Percentiles rank a stretch among this genome's conserved stretches.
Conservation (phyloP, 2,797 vertebrate genomes). For the Ciconia nigra region DNA sequence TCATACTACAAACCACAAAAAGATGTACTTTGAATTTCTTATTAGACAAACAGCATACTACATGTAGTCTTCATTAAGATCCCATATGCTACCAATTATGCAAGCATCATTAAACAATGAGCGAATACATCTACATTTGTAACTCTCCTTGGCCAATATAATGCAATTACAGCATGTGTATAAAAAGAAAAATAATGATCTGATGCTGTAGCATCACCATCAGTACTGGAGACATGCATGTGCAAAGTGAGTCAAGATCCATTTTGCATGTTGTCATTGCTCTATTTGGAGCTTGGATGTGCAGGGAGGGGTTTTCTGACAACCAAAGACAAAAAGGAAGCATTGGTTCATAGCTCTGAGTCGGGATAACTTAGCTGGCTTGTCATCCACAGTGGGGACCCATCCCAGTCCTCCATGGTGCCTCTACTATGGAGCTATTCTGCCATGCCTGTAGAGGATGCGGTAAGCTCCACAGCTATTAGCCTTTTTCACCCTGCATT, state of each 20-base stretch:
- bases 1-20: not conserved
- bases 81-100: not conserved
- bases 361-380: not conserved
- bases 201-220: not conserved
- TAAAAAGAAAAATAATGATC: not conserved
- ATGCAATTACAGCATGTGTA: not conserved
- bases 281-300: not conserved
- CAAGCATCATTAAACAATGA: not conserved
- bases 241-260: not conserved
- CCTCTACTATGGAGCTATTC: not conserved
- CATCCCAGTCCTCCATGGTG: not conserved
- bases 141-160: not conserved
- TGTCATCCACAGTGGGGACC: not conserved
- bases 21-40: not conserved
- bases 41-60: not conserved
- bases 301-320: not conserved
- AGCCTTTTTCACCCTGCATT: not conserved
- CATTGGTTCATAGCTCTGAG: not conserved
- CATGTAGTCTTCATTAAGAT: not conserved
- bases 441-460: not conserved
- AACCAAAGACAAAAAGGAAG: not conserved
- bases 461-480: not conserved
- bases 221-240: not conserved
- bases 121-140: not conserved
- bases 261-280: not conserved